Evolutionary conservation across 2,888 invertebrate genomes (phyloP), one percentile per base, ranked within the genome.

Genomic region (Drosophila suboccidentalis): DNA sequence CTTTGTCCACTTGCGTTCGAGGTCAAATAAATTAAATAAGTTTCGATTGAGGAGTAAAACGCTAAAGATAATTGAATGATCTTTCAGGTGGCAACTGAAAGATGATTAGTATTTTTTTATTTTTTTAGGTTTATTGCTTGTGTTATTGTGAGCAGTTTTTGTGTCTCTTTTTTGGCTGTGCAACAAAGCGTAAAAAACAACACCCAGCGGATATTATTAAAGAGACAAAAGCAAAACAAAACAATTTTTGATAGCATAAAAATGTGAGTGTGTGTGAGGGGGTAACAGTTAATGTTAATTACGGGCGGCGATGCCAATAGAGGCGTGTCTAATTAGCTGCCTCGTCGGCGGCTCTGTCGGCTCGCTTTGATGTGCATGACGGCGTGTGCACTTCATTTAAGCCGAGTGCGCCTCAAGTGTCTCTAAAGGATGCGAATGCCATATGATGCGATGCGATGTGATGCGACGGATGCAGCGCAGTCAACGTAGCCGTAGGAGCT

Each of bases 321-420:
- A 78, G 82, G 88, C 82, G 88, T 85, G 83, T 77, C 86, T 83
- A 83, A 83, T 83, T 87, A 83, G 82, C 70, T 77, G 81, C 78
- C 64, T 65, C 79, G 61, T 65, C 57, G 63, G 63, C 73, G 65
- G 66, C 75, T 70, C 79, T 73, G 79, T 60, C 84, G 82, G 86
- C 76, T 17, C 55, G 60, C 84, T 85, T 85, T 85, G 87, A 87
- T 86, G 85, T 85, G 82, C 84, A 84, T 71, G 78, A 62, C 86
- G 74, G 80, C 84, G 84, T 82, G 79, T 84, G 85, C 87, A 87
- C 84, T 85, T 86, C 85, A 85, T 85, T 85, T 87, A 85, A 82
- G 82, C 77, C 78, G 87, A 85, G 85, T 84, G 85, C 72, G 79
- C 77, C 79, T 80, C 82, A 86, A 83, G 83, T 86, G 84, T 82